A percentile compares a stretch with the other conserved stretches of the same genome.
These are phyloP conservation scores for Cotesia vestalis DNA, from an alignment of 1,140 invertebrate species.

Conservation along the genomic window DNA sequence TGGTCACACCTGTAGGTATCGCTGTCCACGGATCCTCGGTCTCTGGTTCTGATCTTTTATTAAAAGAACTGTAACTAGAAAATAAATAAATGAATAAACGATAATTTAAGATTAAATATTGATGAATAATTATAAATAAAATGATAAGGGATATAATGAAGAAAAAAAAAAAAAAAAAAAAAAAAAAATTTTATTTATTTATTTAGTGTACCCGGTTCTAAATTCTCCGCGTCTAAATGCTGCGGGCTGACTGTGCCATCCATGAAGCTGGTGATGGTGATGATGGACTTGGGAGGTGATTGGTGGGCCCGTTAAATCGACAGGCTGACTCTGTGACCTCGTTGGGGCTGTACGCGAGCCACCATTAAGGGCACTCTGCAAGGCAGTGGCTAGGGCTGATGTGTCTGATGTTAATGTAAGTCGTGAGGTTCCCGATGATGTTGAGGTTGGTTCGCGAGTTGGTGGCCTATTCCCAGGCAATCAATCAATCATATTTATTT, in stretches of 20 bases:
- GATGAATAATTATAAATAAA: too few species aligned
- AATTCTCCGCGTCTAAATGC: constrained; percentile 62
- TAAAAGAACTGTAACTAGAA: constrained; percentile 63
- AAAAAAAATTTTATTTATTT: not conserved
- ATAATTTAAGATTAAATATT: too few species aligned
- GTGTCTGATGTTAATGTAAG: constrained; percentile 59
- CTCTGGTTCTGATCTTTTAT: constrained; percentile 60
- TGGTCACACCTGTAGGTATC: constrained; percentile 45
- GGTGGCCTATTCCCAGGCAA: constrained; percentile 49
- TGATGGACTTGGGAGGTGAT: constrained; percentile 48
- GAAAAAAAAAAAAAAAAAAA: not conserved
- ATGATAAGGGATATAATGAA: too few species aligned
- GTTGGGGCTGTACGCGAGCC: constrained; percentile 53
- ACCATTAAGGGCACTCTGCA: constrained; percentile 59
- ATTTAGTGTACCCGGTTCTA: constrained; percentile 52
- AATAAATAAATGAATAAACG: too few species aligned
- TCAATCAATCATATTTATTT: not conserved
- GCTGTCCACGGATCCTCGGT: constrained; percentile 60
- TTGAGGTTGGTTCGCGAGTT: constrained; percentile 55
- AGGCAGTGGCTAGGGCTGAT: constrained; percentile 57
- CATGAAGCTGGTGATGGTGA: constrained; percentile 54
- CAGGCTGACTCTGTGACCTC: constrained; percentile 66
- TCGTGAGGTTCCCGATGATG: constrained; percentile 59
- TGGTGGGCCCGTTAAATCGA: constrained; percentile 61
- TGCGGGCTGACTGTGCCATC: constrained; percentile 63